Evolutionary conservation across 2,113 vertebrate genomes (phyloP).

Genomic region (Phoxinus phoxinus): DNA sequence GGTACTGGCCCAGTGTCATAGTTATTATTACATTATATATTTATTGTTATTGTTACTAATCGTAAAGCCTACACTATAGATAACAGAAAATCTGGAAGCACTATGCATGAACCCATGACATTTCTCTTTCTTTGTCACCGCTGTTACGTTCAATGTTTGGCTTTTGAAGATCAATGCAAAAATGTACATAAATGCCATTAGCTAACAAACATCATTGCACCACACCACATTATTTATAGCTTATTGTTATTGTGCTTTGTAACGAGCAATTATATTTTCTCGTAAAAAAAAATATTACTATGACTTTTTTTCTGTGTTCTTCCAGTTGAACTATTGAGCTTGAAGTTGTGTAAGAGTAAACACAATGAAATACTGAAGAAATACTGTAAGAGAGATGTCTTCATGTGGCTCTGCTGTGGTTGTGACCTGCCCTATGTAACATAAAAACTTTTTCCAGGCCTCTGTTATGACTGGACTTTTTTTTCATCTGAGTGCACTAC

Average conservation of each 20-base stretch:
- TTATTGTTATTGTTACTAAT: conserved; percentile 7
- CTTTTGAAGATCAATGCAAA: not conserved
- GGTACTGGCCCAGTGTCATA: not conserved
- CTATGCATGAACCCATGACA: not conserved
- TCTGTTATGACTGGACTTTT: not conserved
- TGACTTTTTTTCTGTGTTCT: not conserved
- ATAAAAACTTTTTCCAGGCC: not conserved
- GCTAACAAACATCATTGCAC: not conserved
- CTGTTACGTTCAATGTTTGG: not conserved
- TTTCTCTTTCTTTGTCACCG: not conserved
- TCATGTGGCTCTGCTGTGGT: not conserved
- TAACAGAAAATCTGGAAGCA: not conserved
- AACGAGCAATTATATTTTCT: not conserved
- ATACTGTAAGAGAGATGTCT: not conserved
- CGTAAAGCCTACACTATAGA: not conserved
- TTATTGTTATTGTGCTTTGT: not conserved
- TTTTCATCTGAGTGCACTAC: not conserved
- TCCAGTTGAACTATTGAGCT: not conserved
- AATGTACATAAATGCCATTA: not conserved
- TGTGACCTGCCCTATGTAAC: not conserved
- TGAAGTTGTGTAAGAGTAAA: not conserved
- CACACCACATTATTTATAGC: not conserved
- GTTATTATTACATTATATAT: not conserved
- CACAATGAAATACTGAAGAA: not conserved
- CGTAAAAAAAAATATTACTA: not conserved